Conservation (phyloP, 2,113 vertebrate genomes). For the Dicrurus megarhynchus region DNA sequence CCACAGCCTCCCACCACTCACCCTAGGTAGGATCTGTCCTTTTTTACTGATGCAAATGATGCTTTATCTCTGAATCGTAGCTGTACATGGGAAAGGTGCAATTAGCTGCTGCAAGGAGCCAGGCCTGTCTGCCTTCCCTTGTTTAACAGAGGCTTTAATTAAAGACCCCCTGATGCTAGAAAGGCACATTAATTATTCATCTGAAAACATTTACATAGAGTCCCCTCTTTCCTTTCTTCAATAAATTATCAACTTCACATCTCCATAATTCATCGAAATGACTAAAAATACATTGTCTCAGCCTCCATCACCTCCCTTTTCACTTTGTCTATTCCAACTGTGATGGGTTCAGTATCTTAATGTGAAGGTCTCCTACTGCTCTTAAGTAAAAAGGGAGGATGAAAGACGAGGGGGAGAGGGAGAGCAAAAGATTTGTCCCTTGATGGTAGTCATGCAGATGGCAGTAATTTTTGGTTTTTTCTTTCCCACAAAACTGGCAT, state of each 20-base stretch:
- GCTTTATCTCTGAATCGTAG: slow-evolving; percentile 26
- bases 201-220: slow-evolving; percentile 82
- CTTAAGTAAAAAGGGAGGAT: slow-evolving; percentile 29
- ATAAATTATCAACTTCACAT: slow-evolving; percentile 80
- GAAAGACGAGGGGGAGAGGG: neutral
- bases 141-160: slow-evolving; percentile 81
- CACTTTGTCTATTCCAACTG: slow-evolving; percentile 63
- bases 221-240: slow-evolving; percentile 75
- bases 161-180: slow-evolving; percentile 75
- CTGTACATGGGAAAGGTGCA: slow-evolving; percentile 65
- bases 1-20: neutral
- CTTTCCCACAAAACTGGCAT: slow-evolving; percentile 10
- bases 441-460: slow-evolving; percentile 4
- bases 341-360: slow-evolving; percentile 57
- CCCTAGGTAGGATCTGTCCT: slow-evolving; percentile 16
- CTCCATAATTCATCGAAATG: slow-evolving; percentile 81
- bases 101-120: slow-evolving; percentile 67
- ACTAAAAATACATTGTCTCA: slow-evolving; percentile 81
- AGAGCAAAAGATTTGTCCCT: slow-evolving; percentile 34
- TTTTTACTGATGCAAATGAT: slow-evolving; percentile 61
- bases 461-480: slow-evolving; percentile 23
- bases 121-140: slow-evolving; percentile 67
- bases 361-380: slow-evolving; percentile 60
- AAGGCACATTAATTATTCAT: slow-evolving; percentile 84
- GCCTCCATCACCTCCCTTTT: slow-evolving; percentile 58